These are phyloP conservation scores for Anthoscopus minutus DNA, from an alignment of 2,113 vertebrate species.

Conservation along the genomic window DNA sequence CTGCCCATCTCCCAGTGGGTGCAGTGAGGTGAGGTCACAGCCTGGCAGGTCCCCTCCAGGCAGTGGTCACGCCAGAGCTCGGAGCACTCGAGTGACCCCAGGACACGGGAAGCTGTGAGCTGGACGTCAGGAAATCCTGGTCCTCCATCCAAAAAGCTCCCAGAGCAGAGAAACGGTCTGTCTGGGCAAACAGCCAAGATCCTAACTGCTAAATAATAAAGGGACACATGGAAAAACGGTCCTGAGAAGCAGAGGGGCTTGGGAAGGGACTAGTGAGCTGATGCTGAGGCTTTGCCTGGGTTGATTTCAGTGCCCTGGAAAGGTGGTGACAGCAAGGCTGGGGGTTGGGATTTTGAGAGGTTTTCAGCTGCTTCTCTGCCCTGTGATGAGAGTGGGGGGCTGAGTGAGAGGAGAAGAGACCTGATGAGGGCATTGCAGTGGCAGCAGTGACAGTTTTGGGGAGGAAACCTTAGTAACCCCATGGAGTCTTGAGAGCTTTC, in stretches of 20 bases:
- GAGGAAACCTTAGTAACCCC: neutral
- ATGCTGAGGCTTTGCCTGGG: neutral
- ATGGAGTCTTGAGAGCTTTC: neutral
- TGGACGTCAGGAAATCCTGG: conserved; percentile 31
- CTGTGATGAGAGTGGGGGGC: accelerated
- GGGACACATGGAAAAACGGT: neutral
- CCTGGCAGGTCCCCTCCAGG: neutral
- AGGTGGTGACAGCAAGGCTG: neutral
- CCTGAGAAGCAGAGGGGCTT: neutral
- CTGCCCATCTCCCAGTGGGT: neutral
- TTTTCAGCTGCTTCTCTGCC: neutral
- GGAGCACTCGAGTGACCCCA: neutral
- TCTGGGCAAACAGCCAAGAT: neutral
- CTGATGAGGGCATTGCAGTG: accelerated
- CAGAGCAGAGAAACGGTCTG: neutral
- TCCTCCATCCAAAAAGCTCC: neutral
- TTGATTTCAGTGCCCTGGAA: neutral
- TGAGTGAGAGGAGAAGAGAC: neutral
- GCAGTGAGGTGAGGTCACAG: neutral
- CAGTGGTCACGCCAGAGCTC: accelerated
- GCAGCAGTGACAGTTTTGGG: neutral
- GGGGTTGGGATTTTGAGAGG: neutral
- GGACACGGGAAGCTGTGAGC: neutral
- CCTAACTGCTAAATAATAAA: neutral
- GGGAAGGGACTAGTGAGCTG: neutral